Percentiles rank a stretch among this genome's conserved stretches.
Evolutionary conservation across 2,113 vertebrate species (phyloP).

Genomic region (Nanorana parkeri): DNA sequence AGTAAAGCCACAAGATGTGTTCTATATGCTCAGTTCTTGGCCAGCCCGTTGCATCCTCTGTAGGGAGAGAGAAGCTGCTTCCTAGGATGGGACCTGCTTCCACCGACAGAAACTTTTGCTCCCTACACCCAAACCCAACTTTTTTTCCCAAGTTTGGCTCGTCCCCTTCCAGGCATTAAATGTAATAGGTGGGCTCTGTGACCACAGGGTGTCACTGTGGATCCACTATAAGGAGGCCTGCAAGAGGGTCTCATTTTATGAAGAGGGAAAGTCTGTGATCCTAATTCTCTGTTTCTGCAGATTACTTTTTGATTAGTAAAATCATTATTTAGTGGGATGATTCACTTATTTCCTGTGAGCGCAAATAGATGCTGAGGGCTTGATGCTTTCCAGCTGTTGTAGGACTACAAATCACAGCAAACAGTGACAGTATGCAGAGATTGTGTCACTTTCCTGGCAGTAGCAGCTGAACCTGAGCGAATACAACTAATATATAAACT

Average conservation of each 20-base stretch:
- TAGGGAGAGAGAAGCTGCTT: conserved; percentile 11
- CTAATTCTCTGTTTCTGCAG: neutral
- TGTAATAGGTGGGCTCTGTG: neutral
- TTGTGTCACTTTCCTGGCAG: neutral
- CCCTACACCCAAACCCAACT: conserved; percentile 58
- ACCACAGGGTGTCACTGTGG: conserved; percentile 40
- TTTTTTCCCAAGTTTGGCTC: conserved; percentile 16
- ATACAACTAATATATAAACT: too few relatives aligned
- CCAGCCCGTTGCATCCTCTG: conserved; percentile 37
- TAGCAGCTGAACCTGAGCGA: too few relatives aligned
- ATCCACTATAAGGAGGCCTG: neutral
- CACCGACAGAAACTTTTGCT: conserved; percentile 36
- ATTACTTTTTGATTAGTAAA: neutral
- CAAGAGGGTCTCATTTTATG: neutral
- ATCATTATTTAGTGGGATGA: neutral
- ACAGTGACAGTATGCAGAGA: neutral
- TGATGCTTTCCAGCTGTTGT: neutral
- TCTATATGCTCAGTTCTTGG: neutral
- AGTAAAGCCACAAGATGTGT: neutral
- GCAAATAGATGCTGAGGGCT: neutral
- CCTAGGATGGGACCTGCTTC: conserved; percentile 36
- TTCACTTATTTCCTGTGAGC: neutral
- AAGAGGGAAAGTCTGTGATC: conserved; percentile 11
- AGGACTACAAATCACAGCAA: neutral
- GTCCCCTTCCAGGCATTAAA: conserved; percentile 21